phyloP scores from a whole-genome alignment of 2,797 vertebrate genomes.

The Melanotaenia boesemani region DNA sequence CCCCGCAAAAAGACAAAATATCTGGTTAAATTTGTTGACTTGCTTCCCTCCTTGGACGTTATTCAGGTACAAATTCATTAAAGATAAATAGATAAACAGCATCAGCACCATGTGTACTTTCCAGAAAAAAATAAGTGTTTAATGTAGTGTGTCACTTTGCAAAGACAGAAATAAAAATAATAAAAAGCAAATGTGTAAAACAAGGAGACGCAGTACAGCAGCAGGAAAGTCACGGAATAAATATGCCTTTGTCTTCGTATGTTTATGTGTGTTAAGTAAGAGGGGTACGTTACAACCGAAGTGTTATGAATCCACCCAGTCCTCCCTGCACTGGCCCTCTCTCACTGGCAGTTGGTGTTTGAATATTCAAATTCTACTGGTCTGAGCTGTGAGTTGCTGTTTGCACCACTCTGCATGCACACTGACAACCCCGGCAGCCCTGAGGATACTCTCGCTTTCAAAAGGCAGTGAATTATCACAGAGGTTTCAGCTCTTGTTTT shows the following conservation, averaged over 20 bases:
- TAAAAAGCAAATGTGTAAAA: not conserved
- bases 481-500: constrained; percentile 12
- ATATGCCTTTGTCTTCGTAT: constrained; percentile 19
- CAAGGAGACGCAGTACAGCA: not conserved
- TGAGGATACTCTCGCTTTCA: constrained; percentile 26
- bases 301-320: constrained; percentile 58
- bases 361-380: constrained; percentile 78
- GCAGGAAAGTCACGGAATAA: constrained; percentile 25
- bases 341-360: constrained; percentile 70
- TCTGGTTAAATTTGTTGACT: not conserved
- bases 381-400: constrained; percentile 32
- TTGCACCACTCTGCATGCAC: constrained; percentile 18
- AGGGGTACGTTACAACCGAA: constrained; percentile 13
- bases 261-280: constrained; percentile 2
- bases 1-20: not conserved
- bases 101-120: no score
- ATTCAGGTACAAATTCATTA: not conserved
- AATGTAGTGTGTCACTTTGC: not conserved
- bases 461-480: not conserved
- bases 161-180: not conserved
- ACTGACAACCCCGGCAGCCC: constrained; percentile 26
- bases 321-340: constrained; percentile 71
- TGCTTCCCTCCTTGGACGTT: not conserved
- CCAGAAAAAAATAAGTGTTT: not conserved
- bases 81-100: not conserved